Conservation (phyloP, 1,140 invertebrate genomes). For the Caligus rogercresseyi region DNA sequence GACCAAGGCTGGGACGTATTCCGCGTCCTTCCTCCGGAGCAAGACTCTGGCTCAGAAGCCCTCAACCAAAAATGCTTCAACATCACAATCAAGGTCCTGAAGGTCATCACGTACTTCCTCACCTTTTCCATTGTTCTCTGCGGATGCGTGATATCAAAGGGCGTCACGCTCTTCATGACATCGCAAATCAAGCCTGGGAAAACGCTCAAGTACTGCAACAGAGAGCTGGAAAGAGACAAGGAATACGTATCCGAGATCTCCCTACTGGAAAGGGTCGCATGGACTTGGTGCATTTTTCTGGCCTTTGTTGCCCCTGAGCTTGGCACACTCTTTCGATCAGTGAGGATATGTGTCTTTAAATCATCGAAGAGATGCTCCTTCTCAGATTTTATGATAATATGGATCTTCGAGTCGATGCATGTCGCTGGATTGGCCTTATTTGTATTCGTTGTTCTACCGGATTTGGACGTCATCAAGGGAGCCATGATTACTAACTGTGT, state of each 20-base stretch:
- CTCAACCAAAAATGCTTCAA: slow-evolving; percentile 59
- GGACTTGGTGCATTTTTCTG: slow-evolving; percentile 81
- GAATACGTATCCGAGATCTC: slow-evolving; percentile 15
- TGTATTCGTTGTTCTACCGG: slow-evolving; percentile 67
- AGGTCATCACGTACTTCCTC: slow-evolving; percentile 60
- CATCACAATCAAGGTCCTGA: slow-evolving; percentile 62
- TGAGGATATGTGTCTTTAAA: slow-evolving; percentile 77
- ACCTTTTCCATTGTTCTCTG: slow-evolving; percentile 65
- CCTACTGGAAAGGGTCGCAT: slow-evolving; percentile 40
- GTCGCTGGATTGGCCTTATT: slow-evolving; percentile 62
- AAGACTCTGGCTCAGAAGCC: slow-evolving; percentile 68
- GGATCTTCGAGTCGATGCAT: slow-evolving; percentile 65
- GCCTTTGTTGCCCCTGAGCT: slow-evolving; percentile 69
- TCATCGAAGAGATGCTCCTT: slow-evolving; percentile 45
- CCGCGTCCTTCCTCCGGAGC: slow-evolving; percentile 63
- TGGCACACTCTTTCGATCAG: slow-evolving; percentile 59
- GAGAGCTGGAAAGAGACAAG: slow-evolving; percentile 30
- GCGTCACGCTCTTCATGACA: slow-evolving; percentile 71
- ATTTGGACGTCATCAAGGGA: slow-evolving; percentile 74
- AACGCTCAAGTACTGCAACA: slow-evolving; percentile 58
- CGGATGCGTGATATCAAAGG: slow-evolving; percentile 65
- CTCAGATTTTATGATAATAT: slow-evolving; percentile 47
- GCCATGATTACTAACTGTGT: slow-evolving; percentile 85
- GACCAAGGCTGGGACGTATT: slow-evolving; percentile 90
- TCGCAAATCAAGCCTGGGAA: slow-evolving; percentile 59